These are phyloP conservation scores for Bhutanitis thaidina DNA, from an alignment of 2,888 invertebrate species.

Conservation along the genomic window DNA sequence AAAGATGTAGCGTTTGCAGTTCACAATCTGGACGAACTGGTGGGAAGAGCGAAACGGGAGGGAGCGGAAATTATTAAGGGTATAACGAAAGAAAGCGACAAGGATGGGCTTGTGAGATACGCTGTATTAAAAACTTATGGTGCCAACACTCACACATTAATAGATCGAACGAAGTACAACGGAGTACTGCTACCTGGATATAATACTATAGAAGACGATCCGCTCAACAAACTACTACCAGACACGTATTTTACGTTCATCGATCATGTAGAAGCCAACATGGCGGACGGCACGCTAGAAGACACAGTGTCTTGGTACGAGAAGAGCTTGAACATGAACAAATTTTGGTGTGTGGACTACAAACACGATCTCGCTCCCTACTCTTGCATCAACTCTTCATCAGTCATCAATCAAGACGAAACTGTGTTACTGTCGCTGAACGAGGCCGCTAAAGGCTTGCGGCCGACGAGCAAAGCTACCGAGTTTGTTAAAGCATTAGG, in stretches of 20 bases:
- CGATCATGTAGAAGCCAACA: slow-evolving; percentile 98
- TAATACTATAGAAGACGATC: slow-evolving; percentile 76
- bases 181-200: slow-evolving; percentile 96
- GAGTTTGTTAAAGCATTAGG: slow-evolving; percentile 64
- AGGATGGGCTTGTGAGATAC: slow-evolving; percentile 88
- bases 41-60: slow-evolving; percentile 87
- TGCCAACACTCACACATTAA: slow-evolving; percentile 96
- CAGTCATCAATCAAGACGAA: slow-evolving; percentile 97
- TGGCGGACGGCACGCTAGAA: slow-evolving; percentile 94
- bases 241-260: slow-evolving; percentile 87
- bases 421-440: slow-evolving; percentile 87
- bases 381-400: slow-evolving; percentile 95
- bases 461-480: slow-evolving; percentile 57
- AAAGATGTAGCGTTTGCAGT: slow-evolving; percentile 97
- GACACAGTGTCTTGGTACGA: slow-evolving; percentile 91
- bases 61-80: slow-evolving; percentile 92
- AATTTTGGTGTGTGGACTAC: slow-evolving; percentile 99
- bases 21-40: slow-evolving; percentile 91
- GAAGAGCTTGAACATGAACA: slow-evolving; percentile 80
- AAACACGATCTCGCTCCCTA: slow-evolving; percentile 95
- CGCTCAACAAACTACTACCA: slow-evolving; percentile 81
- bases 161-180: slow-evolving; percentile 90
- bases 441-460: slow-evolving; percentile 61
- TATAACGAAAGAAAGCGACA: slow-evolving; percentile 92
- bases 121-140: slow-evolving; percentile 97